Base-by-base conservation (phyloP, 2,797 vertebrate genomes). In the Kryptolebias ocellatus region DNA sequence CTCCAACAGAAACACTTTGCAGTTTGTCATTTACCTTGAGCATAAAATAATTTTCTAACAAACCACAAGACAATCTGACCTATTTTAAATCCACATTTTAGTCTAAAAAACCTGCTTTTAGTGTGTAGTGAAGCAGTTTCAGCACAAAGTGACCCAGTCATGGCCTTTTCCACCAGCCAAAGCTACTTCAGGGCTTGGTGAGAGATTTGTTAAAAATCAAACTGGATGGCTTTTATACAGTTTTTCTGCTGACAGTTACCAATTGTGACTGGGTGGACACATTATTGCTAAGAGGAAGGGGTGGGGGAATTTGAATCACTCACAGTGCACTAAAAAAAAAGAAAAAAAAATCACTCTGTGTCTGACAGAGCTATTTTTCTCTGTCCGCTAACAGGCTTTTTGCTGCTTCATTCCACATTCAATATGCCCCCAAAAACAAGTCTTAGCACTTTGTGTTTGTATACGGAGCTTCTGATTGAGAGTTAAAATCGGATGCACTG, bases 161-260 rank as follows among this genome's bases (percentile, higher is more conserved):
- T 64, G 46, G 52, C 53, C 62, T 64, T 69, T 70, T 76, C 63
- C 57, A 66, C 67, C 66, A 55, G 66, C 53, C 53, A 49, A 14
- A 17, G 16, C 18, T 67, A 24, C 54, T 73, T 34, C 0, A 59
- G 70, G 57, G 60, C 62, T 39, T 0, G 10, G 17, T 17, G 57
- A 80, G 28, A 70, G 42, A 44, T 74, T 81, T 79, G 78, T 76
- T 77, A 47, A 70, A 74, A 82, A 85, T 82, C 61, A n/a, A 53
- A 89, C 78, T 62, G 61, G 66, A 76, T 55, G 77, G 45, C 29
- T 50, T 31, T 67, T 82, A 60, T 5, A 5, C 18, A n/a, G 62
- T 44, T 67, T 80, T 81, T 86, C 67, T 79, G 65, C 75, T 80
- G 76, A 87, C 45, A 37, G 60, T 75, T 75, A 84, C 79, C 47